Conservation (phyloP, 2,113 vertebrate species). For the Nibea albiflora region DNA sequence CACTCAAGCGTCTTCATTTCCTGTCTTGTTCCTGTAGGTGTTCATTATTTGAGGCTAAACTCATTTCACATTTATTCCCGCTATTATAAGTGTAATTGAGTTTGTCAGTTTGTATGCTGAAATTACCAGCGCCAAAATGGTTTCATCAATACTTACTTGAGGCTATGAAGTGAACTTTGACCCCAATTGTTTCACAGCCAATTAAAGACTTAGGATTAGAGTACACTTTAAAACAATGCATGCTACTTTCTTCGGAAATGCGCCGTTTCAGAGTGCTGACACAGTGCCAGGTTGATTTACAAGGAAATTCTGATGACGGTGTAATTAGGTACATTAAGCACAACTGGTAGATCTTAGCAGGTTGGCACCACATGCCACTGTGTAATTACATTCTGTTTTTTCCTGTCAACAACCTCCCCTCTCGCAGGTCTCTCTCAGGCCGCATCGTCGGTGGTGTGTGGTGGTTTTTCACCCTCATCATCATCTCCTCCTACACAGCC, state of each 20-base stretch:
- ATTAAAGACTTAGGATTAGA: conserved; percentile 26
- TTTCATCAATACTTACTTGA: conserved; percentile 38
- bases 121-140: conserved; percentile 30
- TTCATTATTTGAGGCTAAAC: conserved; percentile 29
- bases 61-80: conserved; percentile 25
- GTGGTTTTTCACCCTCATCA: conserved; percentile 99
- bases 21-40: conserved; percentile 18
- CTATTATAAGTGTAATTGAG: conserved; percentile 16
- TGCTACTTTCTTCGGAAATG: conserved; percentile 20
- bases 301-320: conserved; percentile 49
- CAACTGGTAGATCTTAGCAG: conserved; percentile 39
- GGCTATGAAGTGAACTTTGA: conserved; percentile 37
- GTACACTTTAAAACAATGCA: conserved; percentile 13
- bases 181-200: conserved; percentile 13
- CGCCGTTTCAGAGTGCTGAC: conserved; percentile 43
- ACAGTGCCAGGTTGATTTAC: conserved; percentile 20
- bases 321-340: conserved; percentile 44
- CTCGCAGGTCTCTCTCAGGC: conserved; percentile 94
- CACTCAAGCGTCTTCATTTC: conserved; percentile 1
- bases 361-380: conserved; percentile 47
- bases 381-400: conserved; percentile 61
- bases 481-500: conserved; percentile 99
- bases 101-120: conserved; percentile 20
- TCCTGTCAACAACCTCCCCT: conserved; percentile 60
- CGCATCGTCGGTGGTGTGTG: conserved; percentile 99